Percentiles rank a stretch among this genome's conserved stretches.
Evolutionary conservation across 2,888 invertebrate genomes (phyloP).

Genomic region (Chironomus riparius): DNA sequence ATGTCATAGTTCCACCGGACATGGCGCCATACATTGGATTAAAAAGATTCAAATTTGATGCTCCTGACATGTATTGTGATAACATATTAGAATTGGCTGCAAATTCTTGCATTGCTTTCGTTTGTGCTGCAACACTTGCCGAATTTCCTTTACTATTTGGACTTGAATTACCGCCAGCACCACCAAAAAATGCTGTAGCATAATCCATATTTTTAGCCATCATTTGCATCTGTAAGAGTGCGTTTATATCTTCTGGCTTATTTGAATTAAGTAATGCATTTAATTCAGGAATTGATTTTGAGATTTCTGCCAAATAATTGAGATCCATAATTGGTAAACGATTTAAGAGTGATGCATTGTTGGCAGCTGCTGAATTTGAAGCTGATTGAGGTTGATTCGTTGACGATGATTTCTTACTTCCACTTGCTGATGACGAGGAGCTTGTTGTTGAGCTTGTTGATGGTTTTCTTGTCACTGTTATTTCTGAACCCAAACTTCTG

Average conservation of each 20-base stretch:
- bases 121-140: background rate
- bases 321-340: conserved; percentile 22
- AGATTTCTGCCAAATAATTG: conserved; percentile 24
- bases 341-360: background rate
- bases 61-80: conserved; percentile 22
- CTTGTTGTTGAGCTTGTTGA: background rate
- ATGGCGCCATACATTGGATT: conserved; percentile 21
- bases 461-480: conserved; percentile 20
- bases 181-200: conserved; percentile 17
- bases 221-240: conserved; percentile 25
- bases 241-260: conserved; percentile 25
- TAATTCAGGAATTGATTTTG: conserved; percentile 18
- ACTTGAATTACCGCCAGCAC: background rate
- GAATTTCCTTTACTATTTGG: background rate
- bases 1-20: conserved; percentile 11
- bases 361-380: background rate
- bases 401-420: conserved; percentile 1
- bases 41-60: conserved; percentile 12
- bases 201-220: conserved; percentile 26
- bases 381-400: background rate
- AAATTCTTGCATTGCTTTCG: conserved; percentile 15
- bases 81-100: conserved; percentile 17
- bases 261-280: conserved; percentile 20
- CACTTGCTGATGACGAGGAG: background rate
- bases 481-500: conserved; percentile 19